phyloP scores from a whole-genome alignment of 2,113 vertebrate species.

The Mola mola region DNA sequence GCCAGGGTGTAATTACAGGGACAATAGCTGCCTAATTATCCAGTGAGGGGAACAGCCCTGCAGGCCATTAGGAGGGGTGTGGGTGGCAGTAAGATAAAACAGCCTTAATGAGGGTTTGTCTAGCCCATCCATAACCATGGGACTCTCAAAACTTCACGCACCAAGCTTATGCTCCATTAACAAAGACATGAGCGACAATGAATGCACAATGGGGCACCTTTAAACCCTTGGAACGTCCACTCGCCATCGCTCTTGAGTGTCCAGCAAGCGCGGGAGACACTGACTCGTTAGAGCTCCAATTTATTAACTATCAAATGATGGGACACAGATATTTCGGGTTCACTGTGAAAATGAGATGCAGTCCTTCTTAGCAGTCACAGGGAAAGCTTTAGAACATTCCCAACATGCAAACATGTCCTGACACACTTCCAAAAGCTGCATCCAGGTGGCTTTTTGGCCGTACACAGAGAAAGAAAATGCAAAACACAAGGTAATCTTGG shows the following conservation, averaged over 20 bases:
- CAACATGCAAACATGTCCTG: slow-evolving; percentile 61
- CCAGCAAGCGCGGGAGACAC: not conserved
- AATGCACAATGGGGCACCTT: slow-evolving; percentile 72
- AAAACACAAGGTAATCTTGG: no score
- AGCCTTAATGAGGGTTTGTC: slow-evolving; percentile 81
- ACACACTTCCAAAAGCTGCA: not conserved
- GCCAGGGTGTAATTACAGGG: slow-evolving; percentile 74
- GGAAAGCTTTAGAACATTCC: slow-evolving; percentile 19
- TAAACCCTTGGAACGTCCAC: slow-evolving; percentile 42
- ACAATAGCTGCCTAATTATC: slow-evolving; percentile 84
- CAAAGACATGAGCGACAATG: slow-evolving; percentile 74
- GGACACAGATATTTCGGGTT: slow-evolving; percentile 10
- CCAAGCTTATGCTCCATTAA: slow-evolving; percentile 65
- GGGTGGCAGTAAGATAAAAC: slow-evolving; percentile 63
- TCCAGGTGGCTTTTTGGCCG: not conserved
- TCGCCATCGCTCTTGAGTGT: slow-evolving; percentile 8
- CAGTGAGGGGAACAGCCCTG: slow-evolving; percentile 62
- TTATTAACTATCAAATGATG: slow-evolving; percentile 1
- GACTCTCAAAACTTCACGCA: slow-evolving; percentile 74
- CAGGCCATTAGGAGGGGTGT: slow-evolving; percentile 67
- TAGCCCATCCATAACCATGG: slow-evolving; percentile 71
- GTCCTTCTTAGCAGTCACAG: slow-evolving; percentile 1
- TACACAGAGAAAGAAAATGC: slow-evolving; percentile 2
- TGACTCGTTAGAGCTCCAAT: slow-evolving; percentile 17
- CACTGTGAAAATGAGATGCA: not conserved